A percentile compares a stretch with the other conserved stretches of the same genome.
Conservation (phyloP, 2,888 invertebrate species). For the Thereva nobilitata region DNA sequence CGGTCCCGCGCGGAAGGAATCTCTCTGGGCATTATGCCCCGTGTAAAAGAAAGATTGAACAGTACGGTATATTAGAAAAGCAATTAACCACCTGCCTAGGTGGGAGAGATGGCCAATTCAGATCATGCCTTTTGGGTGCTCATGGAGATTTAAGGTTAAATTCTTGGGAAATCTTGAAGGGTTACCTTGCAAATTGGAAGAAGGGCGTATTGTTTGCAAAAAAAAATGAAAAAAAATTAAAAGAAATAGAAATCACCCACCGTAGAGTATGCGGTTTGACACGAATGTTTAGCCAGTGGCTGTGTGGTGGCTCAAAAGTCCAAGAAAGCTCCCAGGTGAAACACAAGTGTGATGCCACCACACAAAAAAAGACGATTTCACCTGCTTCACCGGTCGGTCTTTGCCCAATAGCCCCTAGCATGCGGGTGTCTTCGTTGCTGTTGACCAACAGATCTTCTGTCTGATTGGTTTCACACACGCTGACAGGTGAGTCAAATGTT, state of each 20-base stretch:
- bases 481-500: slow-evolving; percentile 15
- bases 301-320: not conserved
- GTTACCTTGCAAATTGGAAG: too few relatives aligned
- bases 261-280: too few relatives aligned
- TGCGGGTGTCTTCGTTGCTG: slow-evolving; percentile 4
- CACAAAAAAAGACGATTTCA: slow-evolving; percentile 20
- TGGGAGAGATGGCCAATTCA: slow-evolving; percentile 13
- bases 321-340: not conserved
- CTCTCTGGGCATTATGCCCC: not conserved
- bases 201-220: too few relatives aligned
- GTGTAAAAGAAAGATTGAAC: slow-evolving; percentile 18
- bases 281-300: too few relatives aligned
- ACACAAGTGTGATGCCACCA: too few relatives aligned
- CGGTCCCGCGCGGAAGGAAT: too few relatives aligned
- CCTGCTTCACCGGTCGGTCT: slow-evolving; percentile 17
- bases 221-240: too few relatives aligned
- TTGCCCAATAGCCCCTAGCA: slow-evolving; percentile 22
- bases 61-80: slow-evolving; percentile 26
- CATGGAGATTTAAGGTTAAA: too few relatives aligned
- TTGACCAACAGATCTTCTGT: not conserved
- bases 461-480: too few relatives aligned
- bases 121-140: not conserved
- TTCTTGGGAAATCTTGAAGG: too few relatives aligned
- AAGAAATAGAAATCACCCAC: too few relatives aligned
- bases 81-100: slow-evolving; percentile 32